Percentiles rank a stretch among this genome's conserved stretches.
phyloP scores from a whole-genome alignment of 2,888 invertebrate genomes.

The Ferdinandea cuprea region DNA sequence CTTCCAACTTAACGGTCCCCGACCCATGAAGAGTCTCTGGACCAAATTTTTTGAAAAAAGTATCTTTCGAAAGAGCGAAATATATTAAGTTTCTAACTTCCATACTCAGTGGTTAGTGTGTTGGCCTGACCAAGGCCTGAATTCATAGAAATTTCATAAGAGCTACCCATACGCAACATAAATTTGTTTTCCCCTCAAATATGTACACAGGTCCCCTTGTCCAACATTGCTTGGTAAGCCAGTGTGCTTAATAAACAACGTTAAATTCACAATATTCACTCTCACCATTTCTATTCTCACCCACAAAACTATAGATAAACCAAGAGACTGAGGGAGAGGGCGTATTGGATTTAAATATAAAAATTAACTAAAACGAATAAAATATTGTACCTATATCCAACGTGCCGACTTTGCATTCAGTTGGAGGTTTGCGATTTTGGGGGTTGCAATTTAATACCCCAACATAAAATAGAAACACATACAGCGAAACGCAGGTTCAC shows the following conservation, averaged over 20 bases:
- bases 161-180: no score
- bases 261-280: constrained; percentile 22
- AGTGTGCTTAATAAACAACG: constrained; percentile 34
- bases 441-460: constrained; percentile 45
- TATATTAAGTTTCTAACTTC: no score
- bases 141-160: no score
- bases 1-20: no score
- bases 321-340: background rate
- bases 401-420: constrained; percentile 8
- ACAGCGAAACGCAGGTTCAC: constrained; percentile 2
- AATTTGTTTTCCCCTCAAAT: no score
- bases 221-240: constrained; percentile 14
- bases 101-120: no score
- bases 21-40: no score
- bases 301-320: background rate
- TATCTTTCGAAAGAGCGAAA: no score
- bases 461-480: constrained; percentile 4
- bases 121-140: no score
- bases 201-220: constrained; percentile 15
- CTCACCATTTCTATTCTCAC: background rate
- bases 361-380: constrained; percentile 6
- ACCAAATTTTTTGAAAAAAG: no score
- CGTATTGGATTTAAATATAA: background rate
- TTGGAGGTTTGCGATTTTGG: background rate
- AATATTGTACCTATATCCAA: constrained; percentile 19